Conservation (phyloP, 2,113 vertebrate genomes). For the Synodontis membranacea region DNA sequence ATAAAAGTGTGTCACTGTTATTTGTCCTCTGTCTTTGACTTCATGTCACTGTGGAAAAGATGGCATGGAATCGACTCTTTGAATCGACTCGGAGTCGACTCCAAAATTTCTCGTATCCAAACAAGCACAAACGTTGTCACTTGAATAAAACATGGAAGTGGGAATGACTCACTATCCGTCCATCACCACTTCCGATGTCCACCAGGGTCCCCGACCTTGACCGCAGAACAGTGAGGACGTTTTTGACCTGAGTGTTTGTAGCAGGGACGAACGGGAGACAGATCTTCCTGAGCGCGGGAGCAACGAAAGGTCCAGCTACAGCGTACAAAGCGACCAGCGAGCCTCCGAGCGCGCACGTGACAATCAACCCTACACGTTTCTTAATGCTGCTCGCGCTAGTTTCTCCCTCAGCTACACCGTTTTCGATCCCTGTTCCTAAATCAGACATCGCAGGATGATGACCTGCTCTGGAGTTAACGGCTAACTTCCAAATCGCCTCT, state of each 20-base stretch:
- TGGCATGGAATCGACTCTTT: neutral
- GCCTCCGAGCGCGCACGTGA: conserved; percentile 75
- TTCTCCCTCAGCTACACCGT: neutral
- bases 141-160: neutral
- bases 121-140: neutral
- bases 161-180: conserved; percentile 85
- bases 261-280: conserved; percentile 95
- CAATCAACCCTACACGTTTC: conserved; percentile 72
- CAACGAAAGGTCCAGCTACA: conserved; percentile 79
- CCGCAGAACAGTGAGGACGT: conserved; percentile 78
- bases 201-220: conserved; percentile 78
- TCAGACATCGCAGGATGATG: conserved; percentile 34
- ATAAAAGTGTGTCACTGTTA: neutral
- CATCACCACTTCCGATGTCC: conserved; percentile 93
- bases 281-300: conserved; percentile 83
- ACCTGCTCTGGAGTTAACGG: neutral
- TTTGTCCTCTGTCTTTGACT: too few relatives aligned
- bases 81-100: neutral
- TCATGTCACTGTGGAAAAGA: too few relatives aligned
- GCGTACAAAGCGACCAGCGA: conserved; percentile 81
- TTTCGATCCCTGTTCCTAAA: conserved; percentile 40
- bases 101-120: neutral
- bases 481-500: neutral
- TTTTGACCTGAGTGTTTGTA: conserved; percentile 81
- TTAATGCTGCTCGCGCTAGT: neutral